These are phyloP conservation scores for Chiloscyllium plagiosum DNA, from an alignment of 2,113 vertebrate species.

Conservation along the genomic window DNA sequence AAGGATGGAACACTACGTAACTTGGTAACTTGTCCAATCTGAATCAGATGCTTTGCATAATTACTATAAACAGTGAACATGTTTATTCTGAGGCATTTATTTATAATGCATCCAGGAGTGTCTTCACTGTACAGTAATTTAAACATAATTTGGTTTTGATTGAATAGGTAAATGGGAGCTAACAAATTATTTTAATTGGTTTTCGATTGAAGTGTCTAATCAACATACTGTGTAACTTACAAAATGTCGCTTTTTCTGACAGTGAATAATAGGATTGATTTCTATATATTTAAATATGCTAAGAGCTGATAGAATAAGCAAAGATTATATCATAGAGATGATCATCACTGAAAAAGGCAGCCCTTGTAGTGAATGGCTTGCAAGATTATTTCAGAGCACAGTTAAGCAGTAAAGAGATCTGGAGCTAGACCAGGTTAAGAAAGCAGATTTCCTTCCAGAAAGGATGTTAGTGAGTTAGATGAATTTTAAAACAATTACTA, in stretches of 20 bases:
- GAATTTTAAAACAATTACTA: no score
- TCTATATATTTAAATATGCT: not conserved
- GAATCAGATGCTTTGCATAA: not conserved
- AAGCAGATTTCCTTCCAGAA: no score
- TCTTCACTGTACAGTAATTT: not conserved
- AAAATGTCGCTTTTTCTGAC: not conserved
- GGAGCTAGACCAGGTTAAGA: no score
- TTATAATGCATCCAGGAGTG: not conserved
- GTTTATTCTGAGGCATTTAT: not conserved
- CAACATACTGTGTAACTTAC: not conserved
- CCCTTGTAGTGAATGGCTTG: no score
- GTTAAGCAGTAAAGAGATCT: no score
- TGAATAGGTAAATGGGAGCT: not conserved
- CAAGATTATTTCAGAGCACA: no score
- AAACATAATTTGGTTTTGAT: not conserved
- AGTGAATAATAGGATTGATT: not conserved
- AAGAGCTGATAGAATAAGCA: not conserved
- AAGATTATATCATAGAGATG: no score
- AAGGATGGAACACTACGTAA: no score
- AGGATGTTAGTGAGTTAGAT: no score
- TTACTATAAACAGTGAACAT: not conserved
- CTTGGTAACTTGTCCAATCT: no score
- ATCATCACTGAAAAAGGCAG: no score
- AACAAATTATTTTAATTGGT: not conserved
- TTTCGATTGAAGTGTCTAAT: not conserved